phyloP scores from a whole-genome alignment of 2,797 vertebrate species.

The Catharus ustulatus region DNA sequence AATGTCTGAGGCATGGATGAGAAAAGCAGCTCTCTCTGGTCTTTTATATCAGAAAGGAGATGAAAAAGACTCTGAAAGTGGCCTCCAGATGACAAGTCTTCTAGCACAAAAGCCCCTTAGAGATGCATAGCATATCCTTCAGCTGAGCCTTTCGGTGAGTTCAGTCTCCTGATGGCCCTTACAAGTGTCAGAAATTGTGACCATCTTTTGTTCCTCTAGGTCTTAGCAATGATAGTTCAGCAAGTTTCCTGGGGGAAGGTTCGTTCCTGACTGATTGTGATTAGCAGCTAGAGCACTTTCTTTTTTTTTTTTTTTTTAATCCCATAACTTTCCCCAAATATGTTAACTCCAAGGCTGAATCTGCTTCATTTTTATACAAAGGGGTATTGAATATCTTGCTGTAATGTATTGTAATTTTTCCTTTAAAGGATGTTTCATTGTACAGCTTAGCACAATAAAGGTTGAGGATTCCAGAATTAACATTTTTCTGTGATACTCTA shows the following conservation, averaged over 20 bases:
- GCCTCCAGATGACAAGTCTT: neutral
- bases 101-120: neutral
- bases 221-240: neutral
- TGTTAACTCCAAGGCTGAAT: neutral
- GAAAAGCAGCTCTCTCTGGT: neutral
- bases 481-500: neutral
- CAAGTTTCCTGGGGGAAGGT: neutral
- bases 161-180: neutral
- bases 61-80: neutral
- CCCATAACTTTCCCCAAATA: neutral
- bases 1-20: neutral
- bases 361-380: neutral
- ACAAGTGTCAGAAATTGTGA: neutral
- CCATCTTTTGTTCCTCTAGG: neutral
- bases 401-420: neutral
- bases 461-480: neutral
- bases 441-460: neutral
- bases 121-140: neutral
- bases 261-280: neutral
- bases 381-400: neutral
- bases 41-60: neutral
- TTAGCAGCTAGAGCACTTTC: neutral
- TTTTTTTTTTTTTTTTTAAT: neutral
- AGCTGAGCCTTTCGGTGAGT: neutral
- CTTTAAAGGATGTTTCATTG: neutral